Percentiles rank a stretch among this genome's conserved stretches.
Evolutionary conservation across 2,888 invertebrate genomes (phyloP).

Genomic region (Sinohyriopsis cumingii): DNA sequence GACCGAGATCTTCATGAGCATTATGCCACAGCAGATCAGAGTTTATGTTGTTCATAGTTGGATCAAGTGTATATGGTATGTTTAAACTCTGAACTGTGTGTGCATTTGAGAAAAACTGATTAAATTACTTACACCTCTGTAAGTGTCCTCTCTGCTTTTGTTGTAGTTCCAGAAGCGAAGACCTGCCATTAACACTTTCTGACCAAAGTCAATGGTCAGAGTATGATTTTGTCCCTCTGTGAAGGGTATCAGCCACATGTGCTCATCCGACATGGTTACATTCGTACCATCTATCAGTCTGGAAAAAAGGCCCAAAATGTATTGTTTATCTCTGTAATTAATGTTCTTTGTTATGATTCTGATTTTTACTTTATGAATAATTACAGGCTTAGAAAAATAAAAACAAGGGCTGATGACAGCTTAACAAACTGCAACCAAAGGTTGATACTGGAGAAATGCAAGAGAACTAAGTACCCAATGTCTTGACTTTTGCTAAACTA

Average conservation of each 20-base stretch:
- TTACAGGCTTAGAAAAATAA: not conserved
- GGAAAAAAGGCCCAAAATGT: slow-evolving; percentile 20
- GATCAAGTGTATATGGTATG: too few species aligned
- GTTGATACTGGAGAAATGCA: too few species aligned
- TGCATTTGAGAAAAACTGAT: too few species aligned
- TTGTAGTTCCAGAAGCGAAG: slow-evolving; percentile 89
- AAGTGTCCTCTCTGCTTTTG: slow-evolving; percentile 79
- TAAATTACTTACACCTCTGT: slow-evolving; percentile 70
- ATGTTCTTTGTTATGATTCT: not conserved
- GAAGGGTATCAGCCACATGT: slow-evolving; percentile 75
- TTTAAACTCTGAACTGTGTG: too few species aligned
- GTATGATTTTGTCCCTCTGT: slow-evolving; percentile 63
- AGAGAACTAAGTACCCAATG: too few species aligned
- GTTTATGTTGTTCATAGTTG: too few species aligned
- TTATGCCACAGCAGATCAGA: too few species aligned
- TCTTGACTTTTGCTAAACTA: too few species aligned
- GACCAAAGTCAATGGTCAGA: slow-evolving; percentile 61
- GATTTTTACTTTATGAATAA: not conserved
- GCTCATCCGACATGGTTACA: slow-evolving; percentile 79
- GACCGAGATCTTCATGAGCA: too few species aligned
- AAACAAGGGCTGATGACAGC: not conserved
- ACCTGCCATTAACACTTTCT: slow-evolving; percentile 71
- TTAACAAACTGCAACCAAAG: not conserved
- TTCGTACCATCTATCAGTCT: slow-evolving; percentile 81
- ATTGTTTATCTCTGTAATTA: not conserved